A percentile compares a stretch with the other conserved stretches of the same genome.
Evolutionary conservation across 2,888 invertebrate genomes (phyloP).

Genomic region (Pristionchus exspectatus): DNA sequence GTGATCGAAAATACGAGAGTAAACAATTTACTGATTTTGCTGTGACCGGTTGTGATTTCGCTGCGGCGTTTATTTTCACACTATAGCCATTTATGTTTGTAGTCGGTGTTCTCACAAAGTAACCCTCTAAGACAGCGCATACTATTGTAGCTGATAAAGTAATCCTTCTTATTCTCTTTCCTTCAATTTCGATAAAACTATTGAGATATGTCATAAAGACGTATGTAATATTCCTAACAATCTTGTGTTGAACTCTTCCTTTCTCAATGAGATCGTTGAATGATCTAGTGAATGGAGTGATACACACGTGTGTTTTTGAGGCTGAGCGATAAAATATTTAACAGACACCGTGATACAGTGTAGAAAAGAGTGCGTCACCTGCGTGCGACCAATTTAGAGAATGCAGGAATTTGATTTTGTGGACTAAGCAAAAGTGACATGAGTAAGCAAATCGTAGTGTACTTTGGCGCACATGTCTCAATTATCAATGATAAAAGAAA

Average conservation of each 20-base stretch:
- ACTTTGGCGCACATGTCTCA: not conserved
- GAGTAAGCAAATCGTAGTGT: not conserved
- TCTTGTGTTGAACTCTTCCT: not conserved
- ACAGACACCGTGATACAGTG: not conserved
- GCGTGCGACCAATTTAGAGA: not conserved
- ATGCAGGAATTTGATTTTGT: not conserved
- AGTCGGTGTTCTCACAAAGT: too few species aligned
- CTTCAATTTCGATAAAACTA: too few species aligned
- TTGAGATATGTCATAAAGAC: too few species aligned
- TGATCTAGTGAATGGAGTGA: not conserved
- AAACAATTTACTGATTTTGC: not conserved
- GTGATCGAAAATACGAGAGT: not conserved
- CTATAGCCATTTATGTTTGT: too few species aligned
- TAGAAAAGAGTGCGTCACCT: not conserved
- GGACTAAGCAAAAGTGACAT: not conserved
- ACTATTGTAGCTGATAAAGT: too few species aligned
- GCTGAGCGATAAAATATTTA: not conserved
- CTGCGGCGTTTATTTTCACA: too few species aligned
- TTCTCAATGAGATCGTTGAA: not conserved
- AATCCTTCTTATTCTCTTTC: too few species aligned
- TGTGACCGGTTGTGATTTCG: not conserved
- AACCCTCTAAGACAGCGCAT: too few species aligned
- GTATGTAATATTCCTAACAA: too few species aligned
- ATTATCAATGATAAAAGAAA: not conserved
- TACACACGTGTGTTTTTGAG: not conserved